Evolutionary conservation across 2,888 invertebrate species (phyloP).

Genomic region (Drosophila meridiana): DNA sequence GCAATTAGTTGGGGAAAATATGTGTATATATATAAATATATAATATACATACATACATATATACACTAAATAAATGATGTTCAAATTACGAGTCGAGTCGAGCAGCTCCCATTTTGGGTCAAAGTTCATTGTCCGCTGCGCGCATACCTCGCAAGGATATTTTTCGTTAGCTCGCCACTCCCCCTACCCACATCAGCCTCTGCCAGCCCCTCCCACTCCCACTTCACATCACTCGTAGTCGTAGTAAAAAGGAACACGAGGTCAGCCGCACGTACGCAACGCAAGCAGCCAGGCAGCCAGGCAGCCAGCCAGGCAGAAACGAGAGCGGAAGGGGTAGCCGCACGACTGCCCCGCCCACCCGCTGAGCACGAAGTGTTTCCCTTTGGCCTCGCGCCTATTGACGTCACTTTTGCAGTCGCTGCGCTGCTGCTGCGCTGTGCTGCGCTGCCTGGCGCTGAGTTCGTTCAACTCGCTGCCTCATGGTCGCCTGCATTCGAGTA

Average conservation of each 20-base stretch:
- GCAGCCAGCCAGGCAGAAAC: conserved; percentile 9
- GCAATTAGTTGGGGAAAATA: conserved; percentile 58
- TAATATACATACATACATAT: too few relatives aligned
- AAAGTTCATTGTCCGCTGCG: conserved; percentile 64
- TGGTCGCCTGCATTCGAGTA: conserved; percentile 67
- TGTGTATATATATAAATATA: neutral
- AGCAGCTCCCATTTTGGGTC: conserved; percentile 58
- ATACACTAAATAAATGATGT: conserved; percentile 70
- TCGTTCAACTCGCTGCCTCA: conserved; percentile 74
- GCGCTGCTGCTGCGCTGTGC: conserved; percentile 16
- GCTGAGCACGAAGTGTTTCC: conserved; percentile 41
- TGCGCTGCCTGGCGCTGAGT: conserved; percentile 47
- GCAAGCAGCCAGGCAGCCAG: conserved; percentile 7
- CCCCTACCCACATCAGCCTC: neutral
- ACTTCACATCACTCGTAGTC: conserved; percentile 2
- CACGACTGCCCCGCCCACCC: conserved; percentile 5
- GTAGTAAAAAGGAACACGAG: conserved; percentile 76
- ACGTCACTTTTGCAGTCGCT: conserved; percentile 76
- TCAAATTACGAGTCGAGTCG: conserved; percentile 51
- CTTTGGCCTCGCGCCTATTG: conserved; percentile 81
- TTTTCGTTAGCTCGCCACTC: conserved; percentile 26
- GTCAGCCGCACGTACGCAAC: conserved; percentile 70
- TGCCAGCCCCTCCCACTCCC: neutral
- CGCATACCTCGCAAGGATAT: conserved; percentile 69
- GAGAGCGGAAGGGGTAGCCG: conserved; percentile 7